These are phyloP conservation scores for Mormyrops boulengeri DNA, from an alignment of 2,797 vertebrate species.

Conservation along the genomic window DNA sequence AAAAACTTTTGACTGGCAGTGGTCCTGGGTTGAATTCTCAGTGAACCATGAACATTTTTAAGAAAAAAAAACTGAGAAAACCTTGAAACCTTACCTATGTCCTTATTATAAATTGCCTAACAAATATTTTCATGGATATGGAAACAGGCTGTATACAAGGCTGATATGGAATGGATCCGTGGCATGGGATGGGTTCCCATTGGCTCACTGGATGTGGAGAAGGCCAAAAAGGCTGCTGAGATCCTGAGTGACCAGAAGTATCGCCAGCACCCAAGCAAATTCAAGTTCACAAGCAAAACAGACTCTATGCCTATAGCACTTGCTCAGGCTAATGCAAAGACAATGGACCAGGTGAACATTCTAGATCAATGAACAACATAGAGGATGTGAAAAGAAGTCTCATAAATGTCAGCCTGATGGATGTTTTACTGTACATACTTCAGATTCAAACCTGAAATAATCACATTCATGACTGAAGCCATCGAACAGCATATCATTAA, in stretches of 20 bases:
- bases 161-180: constrained; percentile 86
- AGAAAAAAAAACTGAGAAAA: neutral
- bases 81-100: neutral
- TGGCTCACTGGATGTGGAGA: constrained; percentile 81
- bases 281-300: constrained; percentile 77
- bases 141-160: constrained; percentile 74
- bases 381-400: neutral
- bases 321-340: constrained; percentile 78
- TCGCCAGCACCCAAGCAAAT: constrained; percentile 69
- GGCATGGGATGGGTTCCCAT: constrained; percentile 86
- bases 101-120: neutral
- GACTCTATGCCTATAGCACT: constrained; percentile 68
- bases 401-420: neutral
- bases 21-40: neutral
- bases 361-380: neutral
- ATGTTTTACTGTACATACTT: neutral
- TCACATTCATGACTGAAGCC: neutral
- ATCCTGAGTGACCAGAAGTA: constrained; percentile 79
- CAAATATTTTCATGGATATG: constrained; percentile 4
- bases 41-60: neutral
- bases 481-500: neutral
- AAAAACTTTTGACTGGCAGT: neutral
- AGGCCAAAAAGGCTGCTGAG: constrained; percentile 77
- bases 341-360: constrained; percentile 72
- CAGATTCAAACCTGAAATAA: neutral